Base-by-base conservation (phyloP, 1,140 invertebrate species). In the Drosophila carrolli region DNA sequence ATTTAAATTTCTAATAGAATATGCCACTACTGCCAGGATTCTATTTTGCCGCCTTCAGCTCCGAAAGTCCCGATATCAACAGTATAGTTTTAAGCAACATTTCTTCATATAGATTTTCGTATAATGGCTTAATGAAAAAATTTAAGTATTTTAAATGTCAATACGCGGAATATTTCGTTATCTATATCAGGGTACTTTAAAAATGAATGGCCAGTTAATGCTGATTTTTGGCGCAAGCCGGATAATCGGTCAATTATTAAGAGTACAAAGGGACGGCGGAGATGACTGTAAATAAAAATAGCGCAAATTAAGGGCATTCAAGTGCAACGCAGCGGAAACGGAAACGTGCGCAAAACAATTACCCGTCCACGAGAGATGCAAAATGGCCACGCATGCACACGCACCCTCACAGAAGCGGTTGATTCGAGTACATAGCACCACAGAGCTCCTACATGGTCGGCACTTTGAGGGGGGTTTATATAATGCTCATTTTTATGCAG, bases 291-390 rank as follows among this genome's bases (percentile, higher is more conserved):
- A 75, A 81, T 85, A 85, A 78, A 81, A 86, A 81, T 85, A 61
- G 70, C 57, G 75, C 61, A 85, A 85, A 81, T 85, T 81, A 86
- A 82, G 78, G 78, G 59, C 83, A 82, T 86, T 86, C 44, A 86
- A 86, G 83, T 88, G 83, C 78, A 88, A 48, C 43, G 79, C 75
- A 82, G 65, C 83, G 83, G 83, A 86, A 86, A 86, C 83, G 82
- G 83, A 86, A 86, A 88, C 82, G 82, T 75, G 66, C 67, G 78
- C 81, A 84, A 84, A 84, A 84, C 81, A 85, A 84, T 84, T 84
- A 84, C 81, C 81, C 66, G 72, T 19, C 44, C 51, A 46, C 37
- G 54, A 46, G 61, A 75, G 68, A 46, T 46, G 57, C 54, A 66
- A 78, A 57, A 60, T 43, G 65, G 35, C 48, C 60, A 48, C 43